Evolutionary conservation across 2,888 invertebrate genomes (phyloP).

Genomic region (Heteromurus nitidus): DNA sequence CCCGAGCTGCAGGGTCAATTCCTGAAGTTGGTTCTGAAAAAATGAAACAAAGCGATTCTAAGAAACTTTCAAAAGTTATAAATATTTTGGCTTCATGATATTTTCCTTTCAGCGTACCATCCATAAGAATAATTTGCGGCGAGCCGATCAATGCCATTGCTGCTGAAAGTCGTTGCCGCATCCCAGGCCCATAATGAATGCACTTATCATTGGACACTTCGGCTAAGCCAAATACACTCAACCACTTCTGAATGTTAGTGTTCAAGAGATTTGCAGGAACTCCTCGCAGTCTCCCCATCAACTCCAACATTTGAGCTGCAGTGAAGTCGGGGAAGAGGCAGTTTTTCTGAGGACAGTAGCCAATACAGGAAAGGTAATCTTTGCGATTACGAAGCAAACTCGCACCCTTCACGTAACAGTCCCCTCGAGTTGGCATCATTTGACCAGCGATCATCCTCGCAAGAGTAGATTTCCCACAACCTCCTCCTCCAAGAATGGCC

Average conservation of each 20-base stretch:
- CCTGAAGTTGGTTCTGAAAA: constrained; percentile 26
- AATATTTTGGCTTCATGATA: too few species aligned
- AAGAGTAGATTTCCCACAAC: constrained; percentile 63
- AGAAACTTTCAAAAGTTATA: background rate
- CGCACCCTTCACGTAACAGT: constrained; percentile 47
- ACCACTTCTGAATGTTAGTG: constrained; percentile 68
- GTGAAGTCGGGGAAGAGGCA: constrained; percentile 63
- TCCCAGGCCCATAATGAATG: constrained; percentile 51
- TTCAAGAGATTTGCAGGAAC: constrained; percentile 45
- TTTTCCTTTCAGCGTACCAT: too few species aligned
- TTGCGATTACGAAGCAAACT: constrained; percentile 58
- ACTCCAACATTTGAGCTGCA: constrained; percentile 66
- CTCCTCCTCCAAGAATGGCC: constrained; percentile 67
- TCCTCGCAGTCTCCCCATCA: constrained; percentile 68
- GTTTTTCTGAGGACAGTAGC: constrained; percentile 68
- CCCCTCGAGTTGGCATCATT: constrained; percentile 63
- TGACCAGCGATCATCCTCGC: constrained; percentile 63
- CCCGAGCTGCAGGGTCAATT: constrained; percentile 33
- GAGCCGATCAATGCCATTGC: constrained; percentile 70
- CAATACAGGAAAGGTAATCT: constrained; percentile 62
- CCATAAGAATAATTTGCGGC: constrained; percentile 62
- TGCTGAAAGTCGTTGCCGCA: constrained; percentile 57
- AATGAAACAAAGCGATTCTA: too few species aligned
- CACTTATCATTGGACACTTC: constrained; percentile 57
- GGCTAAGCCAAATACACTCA: constrained; percentile 60